Base-by-base conservation (phyloP, 1,140 invertebrate genomes). In the Parasteatoda tepidariorum region DNA sequence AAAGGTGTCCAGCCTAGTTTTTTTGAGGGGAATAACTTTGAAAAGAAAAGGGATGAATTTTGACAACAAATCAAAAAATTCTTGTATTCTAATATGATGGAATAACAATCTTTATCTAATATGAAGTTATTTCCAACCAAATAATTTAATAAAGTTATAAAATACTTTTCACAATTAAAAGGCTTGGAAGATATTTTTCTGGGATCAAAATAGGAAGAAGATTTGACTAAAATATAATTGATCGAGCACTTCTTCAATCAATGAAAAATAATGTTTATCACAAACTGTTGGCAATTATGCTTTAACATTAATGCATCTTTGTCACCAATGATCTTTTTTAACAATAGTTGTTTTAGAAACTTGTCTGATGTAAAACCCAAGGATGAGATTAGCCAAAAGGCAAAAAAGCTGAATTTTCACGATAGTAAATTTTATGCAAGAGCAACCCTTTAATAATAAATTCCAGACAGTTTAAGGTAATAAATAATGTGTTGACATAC, bases 321-420 rank as follows among this genome's bases (percentile, higher is more conserved):
- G 13, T 75, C 54, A 7, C 28, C 15, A 75, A 28, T 33, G n/a
- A 28, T 59, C 22, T 75, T 59, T 33, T 75, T 57, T 59, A 4
- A 30, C 11, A 31, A 13, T n/a, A n/a, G 0, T 11, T 59, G 9
- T 75, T 30, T 57, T 30, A 59, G 11, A 7, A 75, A 31, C 28
- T 15, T 13, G 22, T 71, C 68, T 11, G 2, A 18, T 2, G 30
- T 9, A 54, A 71, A 71, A 9, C 34, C 38, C 13, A 71, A n/a
- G n/a, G n/a, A n/a, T n/a, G n/a, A n/a, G n/a, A n/a, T n/a, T n/a
- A n/a, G n/a, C n/a, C n/a, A n/a, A n/a, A n/a, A n/a, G n/a, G n/a
- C n/a, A n/a, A n/a, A n/a, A n/a, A n/a, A n/a, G n/a, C n/a, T n/a
- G n/a, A n/a, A n/a, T n/a, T n/a, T n/a, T n/a, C n/a, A n/a, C n/a